Evolutionary conservation across 2,113 vertebrate genomes (phyloP), one percentile per base, ranked within the genome.

Genomic region (Alouatta palliata): DNA sequence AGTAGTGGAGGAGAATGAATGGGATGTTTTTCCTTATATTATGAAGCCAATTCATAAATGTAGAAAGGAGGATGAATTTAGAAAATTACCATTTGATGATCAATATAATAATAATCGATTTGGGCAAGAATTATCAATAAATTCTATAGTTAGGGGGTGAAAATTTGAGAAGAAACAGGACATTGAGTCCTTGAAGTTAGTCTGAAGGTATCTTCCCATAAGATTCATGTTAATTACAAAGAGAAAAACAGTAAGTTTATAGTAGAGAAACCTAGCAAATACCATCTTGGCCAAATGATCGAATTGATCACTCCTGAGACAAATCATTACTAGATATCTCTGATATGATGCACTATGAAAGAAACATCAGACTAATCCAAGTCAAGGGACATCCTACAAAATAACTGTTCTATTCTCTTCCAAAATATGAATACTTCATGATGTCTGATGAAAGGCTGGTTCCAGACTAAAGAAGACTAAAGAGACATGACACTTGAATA

Each of bases 211-310:
- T 27, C 19, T 75, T 21, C 66, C 27, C 49, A 40, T 54, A 94
- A 96, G 17, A 89, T 81, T 71, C 49, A 88, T 85, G 87, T 87
- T 64, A 84, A 75, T 94, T 84, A 47, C 77, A 90, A 75, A 81
- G n/a, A 90, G 45, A 93, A 96, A 79, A 64, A 43, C 12, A 40
- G 32, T 81, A 88, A 54, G n/a, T 37, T 88, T 84, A 56, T 6
- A 66, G 52, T 79, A n/a, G 35, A 83, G 25, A 79, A 68, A 94
- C 45, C 11, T 87, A 75, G 25, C 30, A 80, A 68, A 84, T 87
- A 32, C 10, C 45, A 49, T 8, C 6, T n/a, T 93, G 85, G 73
- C 13, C 52, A 87, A 87, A 70, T 83, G 56, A 52, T 70, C 82
- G 45, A 85, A 88, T 16, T 77, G 73, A 54, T 32, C 30, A 61